Evolutionary conservation across 2,797 vertebrate genomes (phyloP), one percentile per base, ranked within the genome.

Genomic region (Moxostoma hubbsi): DNA sequence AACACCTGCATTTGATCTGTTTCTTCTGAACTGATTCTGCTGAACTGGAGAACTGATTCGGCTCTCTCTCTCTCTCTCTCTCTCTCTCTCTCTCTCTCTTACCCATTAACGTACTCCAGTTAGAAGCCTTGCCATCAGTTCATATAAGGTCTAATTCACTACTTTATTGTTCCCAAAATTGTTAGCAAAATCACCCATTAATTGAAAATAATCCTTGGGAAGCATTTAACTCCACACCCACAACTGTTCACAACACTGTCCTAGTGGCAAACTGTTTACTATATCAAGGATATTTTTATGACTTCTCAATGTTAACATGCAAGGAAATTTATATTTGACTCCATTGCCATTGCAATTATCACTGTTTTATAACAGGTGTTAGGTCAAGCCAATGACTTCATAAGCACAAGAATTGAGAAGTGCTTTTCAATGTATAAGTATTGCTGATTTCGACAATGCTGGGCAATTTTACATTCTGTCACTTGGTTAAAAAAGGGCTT

Each of bases 121-220:
- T 45, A 36, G 43, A 63, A 45, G 54, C 36, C 36, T 45, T 63
- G 45, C 43, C 12, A n/a, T 63, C 36, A 45, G 36, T 36, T 63
- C 18, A 51, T 55, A 10, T n/a, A 68, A 59, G 59, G 5, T 45
- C 15, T 66, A 64, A 81, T 75, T 67, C 66, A 47, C 50, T 63
- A 45, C 12, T 77, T 54, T 62, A 61, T 58, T 58, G 51, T n/a
- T 51, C 5, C 45, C 59, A 58, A 58, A 9, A 47, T 45, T 13
- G 2, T 16, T 65, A 63, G 18, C n/a, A 45, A 82, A 79, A 84
- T 63, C 54, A 78, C 45, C 57, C 43, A 58, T 70, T 64, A 78
- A 57, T 53, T 24, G 24, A 24, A 24, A 24, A 24, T 46, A 54
- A 80, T 10, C 58, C 24, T 24, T 24, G 24, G 24, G 24, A 24